Evolutionary conservation across 2,888 invertebrate species (phyloP).

Genomic region (Apodemia mormo): DNA sequence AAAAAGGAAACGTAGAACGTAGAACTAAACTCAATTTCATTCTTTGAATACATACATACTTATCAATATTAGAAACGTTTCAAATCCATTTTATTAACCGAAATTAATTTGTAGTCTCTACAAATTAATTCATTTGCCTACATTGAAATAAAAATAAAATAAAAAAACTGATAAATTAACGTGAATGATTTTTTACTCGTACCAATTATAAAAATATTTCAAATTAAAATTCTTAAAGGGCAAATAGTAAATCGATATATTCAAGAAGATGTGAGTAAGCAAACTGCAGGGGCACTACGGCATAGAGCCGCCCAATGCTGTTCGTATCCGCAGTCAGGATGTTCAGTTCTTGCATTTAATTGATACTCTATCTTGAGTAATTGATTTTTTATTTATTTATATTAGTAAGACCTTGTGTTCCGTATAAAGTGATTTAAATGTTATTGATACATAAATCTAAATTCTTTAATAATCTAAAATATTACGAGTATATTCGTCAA

Average conservation of each 20-base stretch:
- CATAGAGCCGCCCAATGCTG: slow-evolving; percentile 68
- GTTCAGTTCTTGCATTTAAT: slow-evolving; percentile 21
- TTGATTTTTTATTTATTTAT: slow-evolving; percentile 1
- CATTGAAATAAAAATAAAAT: not conserved
- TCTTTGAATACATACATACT: too few species aligned
- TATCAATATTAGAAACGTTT: too few species aligned
- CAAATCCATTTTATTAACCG: too few species aligned
- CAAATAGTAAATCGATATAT: slow-evolving; percentile 67
- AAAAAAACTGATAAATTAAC: not conserved
- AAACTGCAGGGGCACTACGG: slow-evolving; percentile 74
- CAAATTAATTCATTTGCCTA: not conserved
- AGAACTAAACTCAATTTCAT: too few species aligned
- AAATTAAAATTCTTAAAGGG: slow-evolving; percentile 23
- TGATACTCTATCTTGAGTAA: slow-evolving; percentile 2
- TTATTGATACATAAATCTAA: too few species aligned
- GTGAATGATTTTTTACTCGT: not conserved
- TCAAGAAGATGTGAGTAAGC: slow-evolving; percentile 65
- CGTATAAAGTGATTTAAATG: too few species aligned
- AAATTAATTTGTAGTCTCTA: too few species aligned
- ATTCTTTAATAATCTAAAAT: too few species aligned
- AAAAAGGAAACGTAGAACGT: too few species aligned
- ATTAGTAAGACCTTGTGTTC: not conserved
- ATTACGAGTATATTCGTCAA: too few species aligned
- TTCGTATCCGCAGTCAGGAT: slow-evolving; percentile 66
- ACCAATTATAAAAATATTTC: slow-evolving; percentile 11